These are phyloP conservation scores for Colius striatus DNA, from an alignment of 2,113 vertebrate species.

Conservation along the genomic window DNA sequence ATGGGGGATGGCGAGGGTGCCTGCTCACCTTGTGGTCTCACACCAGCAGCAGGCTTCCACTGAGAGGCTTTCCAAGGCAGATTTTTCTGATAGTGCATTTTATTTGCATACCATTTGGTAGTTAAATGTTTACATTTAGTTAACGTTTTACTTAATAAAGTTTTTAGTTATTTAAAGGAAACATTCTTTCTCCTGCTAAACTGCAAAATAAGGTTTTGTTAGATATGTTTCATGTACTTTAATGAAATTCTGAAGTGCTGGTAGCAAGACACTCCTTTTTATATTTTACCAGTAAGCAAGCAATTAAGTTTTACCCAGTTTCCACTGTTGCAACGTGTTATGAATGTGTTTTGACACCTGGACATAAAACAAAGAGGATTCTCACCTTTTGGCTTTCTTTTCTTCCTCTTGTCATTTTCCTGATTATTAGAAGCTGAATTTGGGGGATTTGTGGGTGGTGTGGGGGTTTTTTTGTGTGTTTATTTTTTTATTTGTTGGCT, in stretches of 20 bases:
- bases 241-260: not conserved
- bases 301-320: not conserved
- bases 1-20: rapidly evolving
- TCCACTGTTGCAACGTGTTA: not conserved
- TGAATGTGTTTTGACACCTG: not conserved
- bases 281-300: not conserved
- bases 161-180: not conserved
- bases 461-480: too few species aligned
- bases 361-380: not conserved
- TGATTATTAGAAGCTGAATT: not conserved
- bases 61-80: not conserved
- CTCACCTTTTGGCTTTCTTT: not conserved
- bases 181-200: not conserved
- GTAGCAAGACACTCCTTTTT: not conserved
- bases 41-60: not conserved
- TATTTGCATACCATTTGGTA: not conserved
- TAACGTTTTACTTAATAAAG: not conserved
- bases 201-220: not conserved
- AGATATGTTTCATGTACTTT: not conserved
- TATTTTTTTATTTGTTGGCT: too few species aligned
- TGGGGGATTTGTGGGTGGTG: too few species aligned
- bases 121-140: not conserved
- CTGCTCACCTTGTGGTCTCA: not conserved
- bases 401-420: not conserved
- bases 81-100: not conserved